Percentiles rank a stretch among this genome's conserved stretches.
Conservation (phyloP, 1,140 invertebrate species). For the Brachystomella parvula region DNA sequence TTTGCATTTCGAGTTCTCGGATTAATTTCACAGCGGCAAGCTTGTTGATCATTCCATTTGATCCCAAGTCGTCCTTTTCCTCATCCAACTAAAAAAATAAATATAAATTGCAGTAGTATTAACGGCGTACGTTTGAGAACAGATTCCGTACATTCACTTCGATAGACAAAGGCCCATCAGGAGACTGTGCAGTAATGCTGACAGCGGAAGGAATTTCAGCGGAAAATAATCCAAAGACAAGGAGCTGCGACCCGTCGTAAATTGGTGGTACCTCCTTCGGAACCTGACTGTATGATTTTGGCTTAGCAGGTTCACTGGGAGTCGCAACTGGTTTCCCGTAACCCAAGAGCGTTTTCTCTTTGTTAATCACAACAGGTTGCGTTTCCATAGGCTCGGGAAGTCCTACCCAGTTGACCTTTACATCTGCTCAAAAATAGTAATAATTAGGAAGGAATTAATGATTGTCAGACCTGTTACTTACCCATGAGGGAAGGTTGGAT, state of each 20-base stretch:
- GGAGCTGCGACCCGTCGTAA: slow-evolving; percentile 32
- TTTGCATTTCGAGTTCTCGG: slow-evolving; percentile 37
- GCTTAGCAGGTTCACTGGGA: not conserved
- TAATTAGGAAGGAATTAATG: not conserved
- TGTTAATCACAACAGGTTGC: slow-evolving; percentile 12
- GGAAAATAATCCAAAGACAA: slow-evolving; percentile 30
- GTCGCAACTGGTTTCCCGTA: slow-evolving; percentile 29
- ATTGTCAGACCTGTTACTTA: slow-evolving; percentile 24
- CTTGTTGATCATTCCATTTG: slow-evolving; percentile 30
- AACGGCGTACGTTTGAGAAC: slow-evolving; percentile 4
- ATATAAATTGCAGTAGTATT: slow-evolving; percentile 15
- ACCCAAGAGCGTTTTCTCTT: slow-evolving; percentile 29
- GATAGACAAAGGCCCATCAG: slow-evolving; percentile 28
- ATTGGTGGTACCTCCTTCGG: slow-evolving; percentile 31
- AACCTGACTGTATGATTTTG: slow-evolving; percentile 14
- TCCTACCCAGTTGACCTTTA: slow-evolving; percentile 21
- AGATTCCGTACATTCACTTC: slow-evolving; percentile 21
- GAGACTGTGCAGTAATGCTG: slow-evolving; percentile 27
- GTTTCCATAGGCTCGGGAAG: not conserved
- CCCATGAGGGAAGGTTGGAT: slow-evolving; percentile 42
- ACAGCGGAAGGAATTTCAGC: slow-evolving; percentile 17
- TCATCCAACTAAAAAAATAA: slow-evolving; percentile 7
- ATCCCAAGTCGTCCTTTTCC: slow-evolving; percentile 15
- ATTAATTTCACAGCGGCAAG: slow-evolving; percentile 38
- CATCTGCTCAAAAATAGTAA: slow-evolving; percentile 13